These are phyloP conservation scores for Corythaeola cristata DNA, from an alignment of 2,113 vertebrate species.

Conservation along the genomic window DNA sequence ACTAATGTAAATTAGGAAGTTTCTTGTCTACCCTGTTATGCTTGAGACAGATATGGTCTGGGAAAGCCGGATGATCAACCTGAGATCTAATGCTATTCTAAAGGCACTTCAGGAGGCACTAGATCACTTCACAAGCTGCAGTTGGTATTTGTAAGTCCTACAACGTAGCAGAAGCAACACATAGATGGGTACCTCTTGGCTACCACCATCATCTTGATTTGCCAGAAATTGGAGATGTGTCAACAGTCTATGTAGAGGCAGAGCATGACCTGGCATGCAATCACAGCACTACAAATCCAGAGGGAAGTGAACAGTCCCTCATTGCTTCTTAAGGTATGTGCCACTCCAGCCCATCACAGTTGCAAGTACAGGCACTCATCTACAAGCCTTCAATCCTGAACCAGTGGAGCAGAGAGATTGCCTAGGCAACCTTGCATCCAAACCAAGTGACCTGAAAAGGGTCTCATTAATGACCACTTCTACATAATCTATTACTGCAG, in stretches of 20 bases:
- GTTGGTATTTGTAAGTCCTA: neutral
- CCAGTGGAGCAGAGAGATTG: neutral
- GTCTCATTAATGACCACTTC: neutral
- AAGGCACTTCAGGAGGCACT: neutral
- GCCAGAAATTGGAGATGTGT: neutral
- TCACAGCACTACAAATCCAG: neutral
- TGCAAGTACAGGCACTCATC: neutral
- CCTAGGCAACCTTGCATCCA: neutral
- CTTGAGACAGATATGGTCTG: neutral
- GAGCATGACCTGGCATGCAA: fast-evolving
- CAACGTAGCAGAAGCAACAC: neutral
- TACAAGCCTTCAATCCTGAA: neutral
- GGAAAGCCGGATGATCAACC: neutral
- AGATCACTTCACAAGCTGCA: neutral
- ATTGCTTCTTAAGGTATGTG: no score
- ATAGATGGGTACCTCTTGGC: neutral
- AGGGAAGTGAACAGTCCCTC: neutral
- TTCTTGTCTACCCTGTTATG: neutral
- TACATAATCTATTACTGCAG: neutral
- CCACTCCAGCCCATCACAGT: neutral
- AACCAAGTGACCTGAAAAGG: neutral
- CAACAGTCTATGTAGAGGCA: neutral
- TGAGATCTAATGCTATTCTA: neutral
- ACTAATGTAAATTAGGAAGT: neutral
- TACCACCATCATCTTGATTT: neutral